Evolutionary conservation across 2,113 vertebrate genomes (phyloP).

Genomic region (Nanorana parkeri): DNA sequence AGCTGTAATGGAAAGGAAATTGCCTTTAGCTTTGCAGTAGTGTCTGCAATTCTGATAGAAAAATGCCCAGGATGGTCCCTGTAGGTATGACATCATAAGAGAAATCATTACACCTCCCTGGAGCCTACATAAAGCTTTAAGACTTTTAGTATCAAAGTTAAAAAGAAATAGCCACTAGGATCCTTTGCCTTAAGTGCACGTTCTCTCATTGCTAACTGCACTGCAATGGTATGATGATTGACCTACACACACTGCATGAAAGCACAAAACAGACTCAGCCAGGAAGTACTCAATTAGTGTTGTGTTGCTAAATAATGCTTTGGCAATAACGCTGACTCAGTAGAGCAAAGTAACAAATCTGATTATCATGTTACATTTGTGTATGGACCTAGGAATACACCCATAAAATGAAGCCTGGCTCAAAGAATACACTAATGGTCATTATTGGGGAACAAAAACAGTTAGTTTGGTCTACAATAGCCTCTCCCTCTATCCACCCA

Average conservation of each 20-base stretch:
- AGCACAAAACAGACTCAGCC: not conserved
- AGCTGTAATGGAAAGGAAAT: conserved; percentile 58
- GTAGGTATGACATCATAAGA: conserved; percentile 47
- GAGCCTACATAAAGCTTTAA: conserved; percentile 6
- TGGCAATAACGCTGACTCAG: not conserved
- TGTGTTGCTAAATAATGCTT: not conserved
- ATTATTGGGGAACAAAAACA: too few species aligned
- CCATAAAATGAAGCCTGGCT: too few species aligned
- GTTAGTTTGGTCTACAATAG: too few species aligned
- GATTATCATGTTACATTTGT: not conserved
- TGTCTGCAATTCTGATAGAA: conserved; percentile 44
- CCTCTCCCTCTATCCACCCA: too few species aligned
- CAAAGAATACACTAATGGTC: too few species aligned
- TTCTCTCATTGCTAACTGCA: too few species aligned
- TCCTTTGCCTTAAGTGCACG: not conserved
- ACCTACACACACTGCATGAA: not conserved
- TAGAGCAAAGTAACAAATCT: not conserved
- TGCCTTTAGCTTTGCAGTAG: conserved; percentile 49
- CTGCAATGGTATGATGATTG: not conserved
- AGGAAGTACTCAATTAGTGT: not conserved
- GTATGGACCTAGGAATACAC: too few species aligned
- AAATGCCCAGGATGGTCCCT: conserved; percentile 35
- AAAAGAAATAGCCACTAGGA: not conserved
- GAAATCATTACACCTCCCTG: conserved; percentile 33
- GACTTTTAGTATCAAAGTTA: not conserved